Percentiles rank a stretch among this genome's conserved stretches.
These are phyloP conservation scores for Drosophila mettleri DNA, from an alignment of 2,888 invertebrate species.

Conservation along the genomic window DNA sequence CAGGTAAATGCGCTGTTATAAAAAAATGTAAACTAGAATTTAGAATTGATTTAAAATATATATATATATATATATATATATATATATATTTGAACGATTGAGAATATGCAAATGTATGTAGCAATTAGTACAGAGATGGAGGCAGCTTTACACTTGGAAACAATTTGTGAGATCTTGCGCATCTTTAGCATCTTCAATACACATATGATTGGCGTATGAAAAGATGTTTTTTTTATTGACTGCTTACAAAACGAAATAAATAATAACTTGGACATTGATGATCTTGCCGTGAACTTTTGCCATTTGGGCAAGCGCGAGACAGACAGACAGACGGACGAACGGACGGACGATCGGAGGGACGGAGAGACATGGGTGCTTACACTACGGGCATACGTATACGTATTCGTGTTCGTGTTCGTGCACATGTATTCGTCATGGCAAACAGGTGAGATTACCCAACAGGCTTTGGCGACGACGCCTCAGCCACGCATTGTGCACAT, in stretches of 20 bases:
- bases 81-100: no score
- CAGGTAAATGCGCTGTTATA: slow-evolving; percentile 15
- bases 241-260: slow-evolving; percentile 53
- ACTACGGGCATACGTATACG: not conserved
- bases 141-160: not conserved
- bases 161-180: slow-evolving; percentile 19
- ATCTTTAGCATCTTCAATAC: slow-evolving; percentile 4
- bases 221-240: slow-evolving; percentile 48
- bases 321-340: not conserved
- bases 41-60: slow-evolving; percentile 38
- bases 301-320: slow-evolving; percentile 51
- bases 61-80: no score
- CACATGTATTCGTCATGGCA: slow-evolving; percentile 61
- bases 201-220: slow-evolving; percentile 8
- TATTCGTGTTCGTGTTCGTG: slow-evolving; percentile 17
- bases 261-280: slow-evolving; percentile 74
- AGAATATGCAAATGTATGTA: slow-evolving; percentile 33
- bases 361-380: slow-evolving; percentile 3
- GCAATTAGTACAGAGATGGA: not conserved
- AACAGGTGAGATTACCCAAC: slow-evolving; percentile 68
- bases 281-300: slow-evolving; percentile 74
- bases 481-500: slow-evolving; percentile 49
- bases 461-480: slow-evolving; percentile 51
- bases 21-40: slow-evolving; percentile 29
- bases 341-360: not conserved